phyloP scores from a whole-genome alignment of 2,888 invertebrate genomes.

The Metellina segmentata region DNA sequence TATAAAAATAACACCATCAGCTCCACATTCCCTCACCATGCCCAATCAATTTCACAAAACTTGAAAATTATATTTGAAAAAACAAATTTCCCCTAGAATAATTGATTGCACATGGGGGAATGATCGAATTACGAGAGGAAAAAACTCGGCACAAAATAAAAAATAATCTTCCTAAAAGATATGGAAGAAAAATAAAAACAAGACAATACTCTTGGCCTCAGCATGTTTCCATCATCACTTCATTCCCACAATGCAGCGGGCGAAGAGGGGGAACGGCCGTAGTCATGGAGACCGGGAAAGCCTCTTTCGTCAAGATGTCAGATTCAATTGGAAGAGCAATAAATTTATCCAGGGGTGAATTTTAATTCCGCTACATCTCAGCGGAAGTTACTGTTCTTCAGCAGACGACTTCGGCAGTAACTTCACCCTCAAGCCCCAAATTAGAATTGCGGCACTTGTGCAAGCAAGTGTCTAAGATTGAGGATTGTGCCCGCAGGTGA shows the following conservation, averaged over 20 bases:
- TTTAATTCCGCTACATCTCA: conserved; percentile 37
- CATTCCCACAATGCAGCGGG: conserved; percentile 13
- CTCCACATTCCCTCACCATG: neutral
- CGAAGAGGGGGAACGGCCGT: conserved; percentile 6
- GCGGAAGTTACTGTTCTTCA: neutral
- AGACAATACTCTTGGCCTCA: neutral
- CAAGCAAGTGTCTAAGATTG: neutral
- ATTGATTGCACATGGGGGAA: neutral
- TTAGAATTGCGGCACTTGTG: neutral
- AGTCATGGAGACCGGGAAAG: conserved; percentile 33
- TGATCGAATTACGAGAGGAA: neutral
- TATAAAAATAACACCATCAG: neutral
- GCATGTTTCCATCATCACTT: conserved; percentile 18
- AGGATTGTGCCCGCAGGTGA: neutral
- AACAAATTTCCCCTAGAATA: neutral
- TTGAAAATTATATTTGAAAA: neutral
- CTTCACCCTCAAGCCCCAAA: neutral
- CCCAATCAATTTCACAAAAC: conserved; percentile 1
- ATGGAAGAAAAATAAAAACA: no score
- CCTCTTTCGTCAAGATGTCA: conserved; percentile 61
- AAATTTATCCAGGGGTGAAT: conserved; percentile 56
- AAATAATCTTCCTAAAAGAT: neutral
- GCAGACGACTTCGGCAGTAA: neutral
- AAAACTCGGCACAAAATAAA: neutral
- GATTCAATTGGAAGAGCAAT: conserved; percentile 58